Evolutionary conservation across 2,113 vertebrate species (phyloP).

Genomic region (Peucedramus taeniatus): DNA sequence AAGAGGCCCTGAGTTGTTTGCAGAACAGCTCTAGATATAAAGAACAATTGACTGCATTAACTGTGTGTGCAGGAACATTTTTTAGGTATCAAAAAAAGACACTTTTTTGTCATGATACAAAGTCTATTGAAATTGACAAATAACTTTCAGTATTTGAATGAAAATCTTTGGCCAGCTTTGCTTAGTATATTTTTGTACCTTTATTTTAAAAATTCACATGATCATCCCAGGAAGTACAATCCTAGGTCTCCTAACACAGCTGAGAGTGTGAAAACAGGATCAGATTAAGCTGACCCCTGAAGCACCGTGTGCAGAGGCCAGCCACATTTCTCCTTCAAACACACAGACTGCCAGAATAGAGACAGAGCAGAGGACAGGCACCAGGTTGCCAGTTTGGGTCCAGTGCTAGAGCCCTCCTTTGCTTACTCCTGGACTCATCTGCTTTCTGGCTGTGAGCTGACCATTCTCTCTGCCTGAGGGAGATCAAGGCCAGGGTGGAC

Average conservation of each 20-base stretch:
- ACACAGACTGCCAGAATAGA: rapidly evolving
- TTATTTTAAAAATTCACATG: not conserved
- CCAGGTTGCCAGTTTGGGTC: not conserved
- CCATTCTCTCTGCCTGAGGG: not conserved
- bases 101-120: not conserved
- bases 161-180: not conserved
- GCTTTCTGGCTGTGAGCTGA: not conserved
- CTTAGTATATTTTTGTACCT: not conserved
- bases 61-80: not conserved
- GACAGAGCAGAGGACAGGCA: not conserved
- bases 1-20: conserved; percentile 51
- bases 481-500: not conserved
- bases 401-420: not conserved
- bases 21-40: not conserved
- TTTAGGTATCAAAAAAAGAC: not conserved
- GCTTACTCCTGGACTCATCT: not conserved
- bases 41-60: not conserved
- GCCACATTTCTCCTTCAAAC: not conserved
- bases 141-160: not conserved
- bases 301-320: not conserved
- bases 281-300: not conserved
- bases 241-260: not conserved
- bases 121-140: not conserved
- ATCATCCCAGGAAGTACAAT: not conserved
- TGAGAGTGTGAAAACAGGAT: not conserved